A percentile compares a stretch with the other conserved stretches of the same genome.
Conservation (phyloP, 1,140 invertebrate genomes). For the Saccostrea glomerata region DNA sequence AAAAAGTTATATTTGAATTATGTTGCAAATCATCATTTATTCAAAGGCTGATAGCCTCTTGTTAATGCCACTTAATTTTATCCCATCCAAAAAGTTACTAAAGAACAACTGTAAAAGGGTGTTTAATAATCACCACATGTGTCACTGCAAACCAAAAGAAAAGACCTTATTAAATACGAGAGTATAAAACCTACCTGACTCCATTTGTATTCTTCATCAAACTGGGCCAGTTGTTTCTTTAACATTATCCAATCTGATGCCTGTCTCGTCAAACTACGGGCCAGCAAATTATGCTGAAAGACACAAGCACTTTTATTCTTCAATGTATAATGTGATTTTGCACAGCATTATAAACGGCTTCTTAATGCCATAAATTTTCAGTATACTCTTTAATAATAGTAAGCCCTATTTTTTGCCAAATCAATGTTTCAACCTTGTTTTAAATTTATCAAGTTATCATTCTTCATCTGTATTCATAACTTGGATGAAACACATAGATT, state of each 20-base stretch:
- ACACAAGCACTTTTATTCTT: neutral
- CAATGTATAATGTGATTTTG: neutral
- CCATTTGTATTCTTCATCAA: conserved; percentile 69
- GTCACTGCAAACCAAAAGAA: neutral
- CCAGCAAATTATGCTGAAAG: conserved; percentile 62
- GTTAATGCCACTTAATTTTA: no score
- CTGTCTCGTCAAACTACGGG: conserved; percentile 64
- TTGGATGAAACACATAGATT: no score
- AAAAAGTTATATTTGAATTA: no score
- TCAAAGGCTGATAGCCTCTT: no score
- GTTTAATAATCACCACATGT: neutral
- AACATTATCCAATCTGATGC: conserved; percentile 69
- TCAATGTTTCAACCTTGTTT: no score
- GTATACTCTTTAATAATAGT: no score
- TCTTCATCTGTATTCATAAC: no score
- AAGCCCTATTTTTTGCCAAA: no score
- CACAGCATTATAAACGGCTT: neutral
- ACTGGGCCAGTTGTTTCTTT: conserved; percentile 67
- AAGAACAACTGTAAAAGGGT: neutral
- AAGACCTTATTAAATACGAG: neutral
- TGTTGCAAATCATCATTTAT: no score
- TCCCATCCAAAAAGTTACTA: neutral
- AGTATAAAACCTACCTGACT: conserved; percentile 60
- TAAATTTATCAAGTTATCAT: no score
- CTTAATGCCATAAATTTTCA: no score